Evolutionary conservation across 2,888 invertebrate species (phyloP), one percentile per base, ranked within the genome.

Genomic region (Steinernema scapterisci): DNA sequence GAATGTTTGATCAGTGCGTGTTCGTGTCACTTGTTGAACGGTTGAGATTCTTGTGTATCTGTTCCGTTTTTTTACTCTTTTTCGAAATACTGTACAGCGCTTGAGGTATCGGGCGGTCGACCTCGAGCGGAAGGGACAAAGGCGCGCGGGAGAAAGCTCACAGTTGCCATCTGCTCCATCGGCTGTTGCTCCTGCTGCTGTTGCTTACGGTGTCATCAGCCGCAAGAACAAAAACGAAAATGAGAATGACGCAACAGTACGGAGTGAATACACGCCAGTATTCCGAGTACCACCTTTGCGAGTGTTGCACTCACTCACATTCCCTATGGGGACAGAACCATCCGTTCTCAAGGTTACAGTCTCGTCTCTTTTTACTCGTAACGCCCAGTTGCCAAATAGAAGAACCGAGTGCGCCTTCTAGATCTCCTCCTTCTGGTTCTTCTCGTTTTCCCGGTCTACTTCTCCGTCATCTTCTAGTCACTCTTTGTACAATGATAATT

Each of bases 201-300:
- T 38, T 38, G 21, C 11, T 23, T 52, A 52, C 52, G 52, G 52
- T 52, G 52, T 52, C 52, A 52, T 52, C 52, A 52, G 6, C 52
- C 21, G 23, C 52, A 25, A 63, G n/a, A 63, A 31, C 63, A 63
- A 31, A 27, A 63, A 63, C 63, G 27, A 31, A 13, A 63, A 63
- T 27, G 63, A 63, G 63, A 63, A 63, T 31, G 63, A 63, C 63
- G 63, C 27, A 63, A 63, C 63, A 63, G 63, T 63, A 16, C 31
- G 27, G 63, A 63, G 31, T 63, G 27, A 38, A 63, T 9, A 48
- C 19, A 63, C 63, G 63, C 63, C 63, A 27, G 63, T 63, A 31
- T 63, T 63, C 63, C 63, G 27, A 63, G 31, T 63, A 52, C 38
- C 63, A 63, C 31, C 27, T 31, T 25, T 31, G 11, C 63, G 63